phyloP scores from a whole-genome alignment of 2,888 invertebrate species.

The Slavum lentiscoides region DNA sequence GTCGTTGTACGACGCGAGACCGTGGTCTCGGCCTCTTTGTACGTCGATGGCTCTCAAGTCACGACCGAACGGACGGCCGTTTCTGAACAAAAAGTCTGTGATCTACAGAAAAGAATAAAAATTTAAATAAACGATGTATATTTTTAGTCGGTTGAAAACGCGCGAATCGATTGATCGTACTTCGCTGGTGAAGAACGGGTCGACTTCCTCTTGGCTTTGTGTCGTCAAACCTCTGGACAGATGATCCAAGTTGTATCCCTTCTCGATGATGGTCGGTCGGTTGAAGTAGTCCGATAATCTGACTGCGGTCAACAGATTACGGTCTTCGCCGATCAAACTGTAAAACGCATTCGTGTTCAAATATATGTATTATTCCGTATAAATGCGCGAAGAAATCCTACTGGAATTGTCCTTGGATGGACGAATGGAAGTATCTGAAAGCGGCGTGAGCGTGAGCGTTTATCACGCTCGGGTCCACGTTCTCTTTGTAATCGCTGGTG shows the following conservation, averaged over 20 bases:
- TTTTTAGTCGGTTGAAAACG: no score
- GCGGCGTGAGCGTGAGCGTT: conserved; percentile 75
- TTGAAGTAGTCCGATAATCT: conserved; percentile 75
- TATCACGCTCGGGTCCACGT: conserved; percentile 68
- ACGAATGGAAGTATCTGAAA: conserved; percentile 74
- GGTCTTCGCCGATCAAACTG: conserved; percentile 67
- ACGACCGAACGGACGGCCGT: conserved; percentile 73
- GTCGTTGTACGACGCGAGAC: conserved; percentile 76
- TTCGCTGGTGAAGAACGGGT: conserved; percentile 77
- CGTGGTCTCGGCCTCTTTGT: conserved; percentile 85
- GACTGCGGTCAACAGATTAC: conserved; percentile 64
- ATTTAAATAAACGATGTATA: conserved; percentile 24
- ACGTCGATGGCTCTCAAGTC: conserved; percentile 82
- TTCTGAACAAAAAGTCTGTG: conserved; percentile 70
- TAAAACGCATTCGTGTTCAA: neutral
- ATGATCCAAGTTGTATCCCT: conserved; percentile 71
- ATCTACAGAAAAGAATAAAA: conserved; percentile 61
- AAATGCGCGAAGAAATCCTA: conserved; percentile 59
- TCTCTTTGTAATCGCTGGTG: conserved; percentile 71
- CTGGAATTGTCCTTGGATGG: conserved; percentile 72
- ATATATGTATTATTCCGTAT: no score
- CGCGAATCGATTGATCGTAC: conserved; percentile 60
- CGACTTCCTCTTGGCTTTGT: conserved; percentile 76
- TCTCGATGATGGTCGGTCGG: conserved; percentile 69
- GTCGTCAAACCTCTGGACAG: conserved; percentile 75